Evolutionary conservation across 1,140 invertebrate genomes (phyloP).

Genomic region (Eriosoma lanigerum): DNA sequence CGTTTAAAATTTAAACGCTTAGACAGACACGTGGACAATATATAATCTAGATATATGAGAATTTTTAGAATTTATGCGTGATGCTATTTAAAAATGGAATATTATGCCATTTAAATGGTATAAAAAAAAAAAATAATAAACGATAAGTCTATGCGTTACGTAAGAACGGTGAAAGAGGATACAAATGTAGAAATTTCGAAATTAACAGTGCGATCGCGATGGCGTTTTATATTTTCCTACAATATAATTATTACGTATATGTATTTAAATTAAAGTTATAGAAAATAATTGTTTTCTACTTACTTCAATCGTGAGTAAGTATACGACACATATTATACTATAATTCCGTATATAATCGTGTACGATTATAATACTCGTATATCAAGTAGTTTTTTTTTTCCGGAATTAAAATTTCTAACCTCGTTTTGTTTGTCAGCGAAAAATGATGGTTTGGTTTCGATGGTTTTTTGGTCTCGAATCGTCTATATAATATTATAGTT

Average conservation of each 20-base stretch:
- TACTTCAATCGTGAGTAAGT: too few species aligned
- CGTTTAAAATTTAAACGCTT: conserved; percentile 20
- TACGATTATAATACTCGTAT: background rate
- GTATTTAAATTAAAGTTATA: too few species aligned
- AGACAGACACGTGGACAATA: conserved; percentile 3
- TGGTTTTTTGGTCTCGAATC: background rate
- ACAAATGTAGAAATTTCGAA: background rate
- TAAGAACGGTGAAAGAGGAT: background rate
- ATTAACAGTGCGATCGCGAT: too few species aligned
- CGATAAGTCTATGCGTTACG: background rate
- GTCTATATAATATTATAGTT: conserved; percentile 5
- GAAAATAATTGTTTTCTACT: too few species aligned
- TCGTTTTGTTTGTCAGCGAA: too few species aligned
- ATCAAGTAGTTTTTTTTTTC: background rate
- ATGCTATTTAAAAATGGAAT: background rate
- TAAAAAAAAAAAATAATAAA: conserved; percentile 9
- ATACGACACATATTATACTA: too few species aligned
- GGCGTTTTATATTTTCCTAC: too few species aligned
- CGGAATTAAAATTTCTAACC: too few species aligned
- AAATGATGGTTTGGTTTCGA: too few species aligned
- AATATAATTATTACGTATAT: background rate
- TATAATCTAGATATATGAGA: conserved; percentile 10
- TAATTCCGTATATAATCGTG: too few species aligned
- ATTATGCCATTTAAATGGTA: background rate
- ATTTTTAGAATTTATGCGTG: background rate